A percentile compares a stretch with the other conserved stretches of the same genome.
Evolutionary conservation across 2,888 invertebrate genomes (phyloP).

Genomic region (Conus canariensis): DNA sequence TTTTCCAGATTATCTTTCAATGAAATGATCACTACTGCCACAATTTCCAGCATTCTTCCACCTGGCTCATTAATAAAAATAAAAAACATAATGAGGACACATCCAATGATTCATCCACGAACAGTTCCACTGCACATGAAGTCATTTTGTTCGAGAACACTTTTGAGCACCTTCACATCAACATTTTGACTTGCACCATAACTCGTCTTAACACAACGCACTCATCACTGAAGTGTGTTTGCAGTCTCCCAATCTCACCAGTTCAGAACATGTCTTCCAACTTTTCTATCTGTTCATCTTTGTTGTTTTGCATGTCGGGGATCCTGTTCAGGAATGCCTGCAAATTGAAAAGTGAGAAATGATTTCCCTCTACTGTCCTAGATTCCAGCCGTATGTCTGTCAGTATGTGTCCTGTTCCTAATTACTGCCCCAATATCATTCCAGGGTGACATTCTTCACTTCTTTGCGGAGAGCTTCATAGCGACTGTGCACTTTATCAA

Average conservation of each 20-base stretch:
- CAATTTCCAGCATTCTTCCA: not conserved
- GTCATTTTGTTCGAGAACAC: not conserved
- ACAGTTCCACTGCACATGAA: not conserved
- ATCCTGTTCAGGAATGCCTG: not conserved
- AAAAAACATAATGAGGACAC: not conserved
- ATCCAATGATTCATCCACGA: not conserved
- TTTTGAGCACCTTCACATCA: too few species aligned
- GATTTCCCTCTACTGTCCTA: not conserved
- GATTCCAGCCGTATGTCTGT: not conserved
- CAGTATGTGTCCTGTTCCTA: not conserved
- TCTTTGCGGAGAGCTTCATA: conserved; percentile 51
- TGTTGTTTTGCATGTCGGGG: not conserved
- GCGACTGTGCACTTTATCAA: conserved; percentile 61
- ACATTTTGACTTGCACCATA: not conserved
- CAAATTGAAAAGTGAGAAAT: not conserved
- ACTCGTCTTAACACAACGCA: not conserved
- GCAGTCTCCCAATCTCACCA: not conserved
- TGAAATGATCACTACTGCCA: too few species aligned
- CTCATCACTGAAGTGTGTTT: not conserved
- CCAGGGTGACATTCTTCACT: conserved; percentile 9
- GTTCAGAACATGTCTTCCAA: conserved; percentile 12
- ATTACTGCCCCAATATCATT: not conserved
- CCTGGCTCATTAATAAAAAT: not conserved
- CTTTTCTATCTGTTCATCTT: not conserved
- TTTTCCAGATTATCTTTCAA: too few species aligned